A percentile compares a stretch with the other conserved stretches of the same genome.
Evolutionary conservation across 2,888 invertebrate genomes (phyloP).

Genomic region (Pterostichus niger): DNA sequence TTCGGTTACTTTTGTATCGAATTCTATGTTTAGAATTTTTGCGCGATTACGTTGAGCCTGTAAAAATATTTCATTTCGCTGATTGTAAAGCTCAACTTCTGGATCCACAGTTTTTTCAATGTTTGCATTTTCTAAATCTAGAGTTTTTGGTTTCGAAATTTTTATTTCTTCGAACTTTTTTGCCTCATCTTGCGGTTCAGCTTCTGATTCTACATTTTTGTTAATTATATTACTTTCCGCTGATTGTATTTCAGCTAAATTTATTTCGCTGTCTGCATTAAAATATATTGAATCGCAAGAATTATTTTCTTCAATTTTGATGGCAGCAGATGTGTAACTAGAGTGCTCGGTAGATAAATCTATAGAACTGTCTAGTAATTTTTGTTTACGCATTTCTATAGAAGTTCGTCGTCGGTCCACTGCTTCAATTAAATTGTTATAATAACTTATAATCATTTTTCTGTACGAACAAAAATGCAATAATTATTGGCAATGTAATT

Average conservation of each 20-base stretch:
- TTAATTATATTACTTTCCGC: slow-evolving; percentile 68
- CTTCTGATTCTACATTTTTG: slow-evolving; percentile 67
- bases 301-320: not conserved
- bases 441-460: slow-evolving; percentile 82
- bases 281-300: not conserved
- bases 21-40: slow-evolving; percentile 77
- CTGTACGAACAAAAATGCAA: slow-evolving; percentile 75
- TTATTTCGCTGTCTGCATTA: not conserved
- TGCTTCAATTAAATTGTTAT: slow-evolving; percentile 81
- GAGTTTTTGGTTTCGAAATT: slow-evolving; percentile 70
- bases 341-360: not conserved
- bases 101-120: slow-evolving; percentile 74
- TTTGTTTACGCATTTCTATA: slow-evolving; percentile 71
- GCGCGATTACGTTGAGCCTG: slow-evolving; percentile 77
- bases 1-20: slow-evolving; percentile 75
- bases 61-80: slow-evolving; percentile 75
- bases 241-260: not conserved
- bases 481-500: not conserved
- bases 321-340: not conserved
- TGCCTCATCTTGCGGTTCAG: slow-evolving; percentile 52
- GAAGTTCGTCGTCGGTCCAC: slow-evolving; percentile 79
- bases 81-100: slow-evolving; percentile 54
- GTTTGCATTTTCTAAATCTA: slow-evolving; percentile 77
- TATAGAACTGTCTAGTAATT: slow-evolving; percentile 48
- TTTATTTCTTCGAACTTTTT: slow-evolving; percentile 67